phyloP scores from a whole-genome alignment of 2,113 vertebrate genomes.

The Cyphomyrus discorhynchus region DNA sequence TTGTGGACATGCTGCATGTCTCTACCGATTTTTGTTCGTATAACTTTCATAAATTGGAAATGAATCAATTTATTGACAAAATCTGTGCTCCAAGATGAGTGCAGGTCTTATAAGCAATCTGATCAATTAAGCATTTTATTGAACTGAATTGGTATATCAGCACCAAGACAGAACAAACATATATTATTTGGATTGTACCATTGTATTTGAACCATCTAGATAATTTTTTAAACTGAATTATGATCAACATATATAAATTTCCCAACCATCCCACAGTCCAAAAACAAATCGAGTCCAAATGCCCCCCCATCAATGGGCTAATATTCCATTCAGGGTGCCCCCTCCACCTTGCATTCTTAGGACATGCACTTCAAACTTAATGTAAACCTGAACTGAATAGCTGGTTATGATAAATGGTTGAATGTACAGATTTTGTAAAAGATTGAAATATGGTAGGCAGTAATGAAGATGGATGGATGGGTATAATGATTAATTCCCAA shows the following conservation, averaged over 20 bases:
- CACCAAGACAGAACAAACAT: background rate
- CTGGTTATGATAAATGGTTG: background rate
- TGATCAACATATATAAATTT: background rate
- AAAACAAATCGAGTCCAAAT: too few species aligned
- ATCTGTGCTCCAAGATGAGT: background rate
- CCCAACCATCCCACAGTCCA: background rate
- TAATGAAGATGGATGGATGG: background rate
- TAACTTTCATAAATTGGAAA: background rate
- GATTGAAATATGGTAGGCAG: background rate
- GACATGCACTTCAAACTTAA: background rate
- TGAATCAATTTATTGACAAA: background rate
- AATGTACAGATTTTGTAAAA: background rate
- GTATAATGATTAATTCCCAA: background rate
- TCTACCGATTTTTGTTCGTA: background rate
- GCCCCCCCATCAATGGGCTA: background rate
- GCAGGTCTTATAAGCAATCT: background rate
- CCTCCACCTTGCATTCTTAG: background rate
- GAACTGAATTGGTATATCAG: background rate
- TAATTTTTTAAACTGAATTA: background rate
- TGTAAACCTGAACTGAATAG: background rate
- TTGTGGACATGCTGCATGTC: background rate
- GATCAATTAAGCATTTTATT: background rate
- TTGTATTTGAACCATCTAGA: background rate
- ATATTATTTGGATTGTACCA: background rate
- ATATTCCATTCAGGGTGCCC: background rate